phyloP scores from a whole-genome alignment of 2,797 vertebrate species.

The Odontamblyopus rebecca region DNA sequence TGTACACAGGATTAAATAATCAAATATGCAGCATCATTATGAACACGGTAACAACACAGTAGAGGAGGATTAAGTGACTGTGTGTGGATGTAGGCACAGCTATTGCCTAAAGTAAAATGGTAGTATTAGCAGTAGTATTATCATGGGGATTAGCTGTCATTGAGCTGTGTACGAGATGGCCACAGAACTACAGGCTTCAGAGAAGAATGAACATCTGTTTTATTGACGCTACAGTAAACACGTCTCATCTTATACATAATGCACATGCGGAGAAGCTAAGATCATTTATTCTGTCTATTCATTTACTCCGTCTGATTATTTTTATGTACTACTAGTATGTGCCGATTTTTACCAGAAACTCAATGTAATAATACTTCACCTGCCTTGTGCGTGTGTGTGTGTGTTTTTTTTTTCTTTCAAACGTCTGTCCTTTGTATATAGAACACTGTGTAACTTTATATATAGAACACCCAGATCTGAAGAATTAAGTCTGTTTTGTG shows the following conservation, averaged over 20 bases:
- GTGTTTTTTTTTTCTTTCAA: conserved; percentile 27
- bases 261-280: conserved; percentile 46
- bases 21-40: background rate
- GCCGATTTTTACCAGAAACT: conserved; percentile 7
- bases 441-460: background rate
- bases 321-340: background rate
- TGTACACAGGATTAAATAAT: no score
- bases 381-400: background rate
- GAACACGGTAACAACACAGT: background rate
- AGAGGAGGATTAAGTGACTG: background rate
- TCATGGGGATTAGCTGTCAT: background rate
- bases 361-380: conserved; percentile 10
- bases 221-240: conserved; percentile 36
- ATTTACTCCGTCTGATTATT: conserved; percentile 16
- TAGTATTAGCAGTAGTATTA: no score
- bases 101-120: background rate
- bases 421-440: background rate
- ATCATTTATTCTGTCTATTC: conserved; percentile 58
- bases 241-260: conserved; percentile 29
- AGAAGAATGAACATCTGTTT: background rate
- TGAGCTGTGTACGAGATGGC: background rate
- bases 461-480: background rate
- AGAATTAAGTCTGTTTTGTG: background rate
- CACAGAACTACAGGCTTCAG: background rate
- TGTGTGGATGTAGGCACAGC: background rate